Base-by-base conservation (phyloP, 2,113 vertebrate genomes). In the Sinocyclocheilus grahami region DNA sequence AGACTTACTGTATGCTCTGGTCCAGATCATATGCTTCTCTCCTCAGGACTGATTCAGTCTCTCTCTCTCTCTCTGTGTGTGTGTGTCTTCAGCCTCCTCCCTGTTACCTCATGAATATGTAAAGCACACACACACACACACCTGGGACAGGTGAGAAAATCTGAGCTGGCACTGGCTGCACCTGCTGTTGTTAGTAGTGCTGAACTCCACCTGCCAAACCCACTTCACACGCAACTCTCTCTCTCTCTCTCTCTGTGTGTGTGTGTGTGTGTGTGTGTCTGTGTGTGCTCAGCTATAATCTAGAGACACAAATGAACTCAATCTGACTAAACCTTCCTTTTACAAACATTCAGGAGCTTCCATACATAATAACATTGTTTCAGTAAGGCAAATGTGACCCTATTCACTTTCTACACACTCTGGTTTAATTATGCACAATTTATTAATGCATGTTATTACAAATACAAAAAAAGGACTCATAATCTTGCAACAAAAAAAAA, bases 151-250 rank as follows among this genome's bases (percentile, higher is more conserved):
- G 88, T 87, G 88, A 89, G 88, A 83, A 88, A 60, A 72, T 63
- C 82, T 79, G 79, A 72, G 53, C 63, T 79, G 78, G 86, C 63
- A 76, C 24, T 53, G 37, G 74, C 30, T 86, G 82, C 85, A 86
- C 75, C 80, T 86, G 55, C 83, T 72, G 51, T 75, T 58, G 13
- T 74, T 33, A 81, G 53, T 10, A 53, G 39, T 65, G 27, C 84
- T 80, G 83, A 90, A 84, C 88, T 92, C 85, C 92, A 92, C 92
- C 86, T 90, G 92, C 84, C 90, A 93, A 95, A 95, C 95, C 90
- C 87, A 93, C 93, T 95, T 87, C 85, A 86, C 77, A 88, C 37
- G 11, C 74, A 75, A 18, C 72, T 22, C 10, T 63, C 3, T 62
- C 8, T 62, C 16, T 85, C 33, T 58, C 20, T 85, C 14, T 85